These are phyloP conservation scores for Pampusana beccarii DNA, from an alignment of 2,113 vertebrate species.

Conservation along the genomic window DNA sequence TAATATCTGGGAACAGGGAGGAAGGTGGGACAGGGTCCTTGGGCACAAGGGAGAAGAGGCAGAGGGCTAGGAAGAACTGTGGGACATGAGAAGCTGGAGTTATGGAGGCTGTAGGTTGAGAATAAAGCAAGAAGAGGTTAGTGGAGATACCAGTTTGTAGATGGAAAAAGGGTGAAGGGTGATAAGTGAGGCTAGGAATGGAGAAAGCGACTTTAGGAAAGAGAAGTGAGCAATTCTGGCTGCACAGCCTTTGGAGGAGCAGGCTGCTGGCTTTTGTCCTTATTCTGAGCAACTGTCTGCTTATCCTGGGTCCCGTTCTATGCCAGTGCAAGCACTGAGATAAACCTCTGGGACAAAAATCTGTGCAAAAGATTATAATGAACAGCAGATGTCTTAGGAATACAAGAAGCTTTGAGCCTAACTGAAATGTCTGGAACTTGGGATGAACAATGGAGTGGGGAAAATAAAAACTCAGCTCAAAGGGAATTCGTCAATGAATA, in stretches of 20 bases:
- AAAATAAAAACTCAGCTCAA: not conserved
- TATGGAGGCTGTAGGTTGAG: not conserved
- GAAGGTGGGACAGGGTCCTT: not conserved
- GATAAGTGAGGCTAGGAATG: not conserved
- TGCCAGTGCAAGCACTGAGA: not conserved
- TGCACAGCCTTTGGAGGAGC: not conserved
- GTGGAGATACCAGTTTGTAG: not conserved
- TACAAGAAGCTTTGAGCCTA: not conserved
- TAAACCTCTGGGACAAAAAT: not conserved
- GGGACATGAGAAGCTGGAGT: not conserved
- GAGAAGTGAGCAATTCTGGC: not conserved
- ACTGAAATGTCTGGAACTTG: not conserved
- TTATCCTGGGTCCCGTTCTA: not conserved
- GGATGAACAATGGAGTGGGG: not conserved
- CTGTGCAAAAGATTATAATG: not conserved
- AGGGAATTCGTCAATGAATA: not conserved
- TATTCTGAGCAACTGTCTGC: not conserved
- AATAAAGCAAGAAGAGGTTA: not conserved
- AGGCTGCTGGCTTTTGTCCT: not conserved
- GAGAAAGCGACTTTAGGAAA: not conserved
- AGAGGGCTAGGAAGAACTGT: not conserved
- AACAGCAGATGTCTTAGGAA: not conserved
- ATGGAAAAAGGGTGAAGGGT: rapidly evolving
- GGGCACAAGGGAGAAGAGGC: not conserved
- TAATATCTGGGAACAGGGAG: not conserved